Evolutionary conservation across 1,140 invertebrate species (phyloP), one percentile per base, ranked within the genome.

Genomic region (Cyclina sinensis): DNA sequence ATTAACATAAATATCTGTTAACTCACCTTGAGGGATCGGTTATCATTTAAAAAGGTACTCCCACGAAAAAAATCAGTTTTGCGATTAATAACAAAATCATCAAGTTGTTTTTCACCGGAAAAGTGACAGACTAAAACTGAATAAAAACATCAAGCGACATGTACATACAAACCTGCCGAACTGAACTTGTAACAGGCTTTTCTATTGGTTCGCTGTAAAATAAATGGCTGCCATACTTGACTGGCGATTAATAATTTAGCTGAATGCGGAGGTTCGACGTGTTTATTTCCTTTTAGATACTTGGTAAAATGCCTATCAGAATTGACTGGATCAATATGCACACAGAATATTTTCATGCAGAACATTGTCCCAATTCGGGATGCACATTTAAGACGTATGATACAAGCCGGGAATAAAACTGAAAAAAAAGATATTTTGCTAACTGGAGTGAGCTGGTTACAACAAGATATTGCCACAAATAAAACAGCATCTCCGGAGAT

Each of bases 181-280:
- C 48, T 35, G 12, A 4, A 51, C 35, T 57, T 78, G 48, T 35
- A 78, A 78, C 74, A 7, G 1, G 39, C 24, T 9, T 51, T 78
- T 51, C 30, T 14, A 78, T 78, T 78, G 74, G 74, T 46, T 78
- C n/a, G 48, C 35, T 78, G 46, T 18, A 35, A 54, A 78, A 54
- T 54, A 78, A 78, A 78, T 78, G 43, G 46, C 74, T 48, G 74
- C 74, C 74, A 78, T 78, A 78, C n/a, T 78, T 78, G 46, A 37
- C 74, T 78, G 46, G 46, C 74, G 12, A 78, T 78, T 78, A 78
- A 78, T 78, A 78, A 78, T 78, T 78, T 54, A 54, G 11, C 46
- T 18, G 12, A 35, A 78, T 35, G 24, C 32, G 24, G 74, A 78
- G 74, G 74, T 78, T 78, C 74, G 74, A 32, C 74, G 43, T 32